A percentile compares a stretch with the other conserved stretches of the same genome.
These are phyloP conservation scores for Parelbella ahira DNA, from an alignment of 2,888 invertebrate species.

Conservation along the genomic window DNA sequence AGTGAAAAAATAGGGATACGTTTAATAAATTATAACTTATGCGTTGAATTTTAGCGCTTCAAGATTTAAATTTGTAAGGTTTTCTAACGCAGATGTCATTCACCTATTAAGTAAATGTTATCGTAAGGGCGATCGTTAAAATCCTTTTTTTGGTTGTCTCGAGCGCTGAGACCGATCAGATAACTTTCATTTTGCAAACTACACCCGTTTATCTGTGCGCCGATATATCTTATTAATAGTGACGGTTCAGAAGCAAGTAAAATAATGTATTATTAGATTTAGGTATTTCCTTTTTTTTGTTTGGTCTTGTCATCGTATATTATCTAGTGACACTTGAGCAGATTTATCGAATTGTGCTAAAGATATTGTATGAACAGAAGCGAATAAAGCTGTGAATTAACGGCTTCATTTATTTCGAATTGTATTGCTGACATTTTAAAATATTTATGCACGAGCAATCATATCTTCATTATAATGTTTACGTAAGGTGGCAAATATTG, in stretches of 20 bases:
- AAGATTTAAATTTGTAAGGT: slow-evolving; percentile 32
- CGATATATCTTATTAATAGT: slow-evolving; percentile 42
- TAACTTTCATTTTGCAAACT: slow-evolving; percentile 63
- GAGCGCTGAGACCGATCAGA: slow-evolving; percentile 54
- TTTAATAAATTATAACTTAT: slow-evolving; percentile 7
- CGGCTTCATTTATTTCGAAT: too few relatives aligned
- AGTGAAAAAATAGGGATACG: slow-evolving; percentile 12
- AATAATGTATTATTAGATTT: slow-evolving; percentile 8
- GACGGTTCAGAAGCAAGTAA: slow-evolving; percentile 29
- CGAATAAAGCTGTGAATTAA: slow-evolving; percentile 26
- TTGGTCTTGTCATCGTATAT: slow-evolving; percentile 16
- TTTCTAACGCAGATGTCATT: slow-evolving; percentile 57
- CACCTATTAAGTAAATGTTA: slow-evolving; percentile 50
- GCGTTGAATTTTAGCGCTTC: slow-evolving; percentile 11
- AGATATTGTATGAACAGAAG: background rate
- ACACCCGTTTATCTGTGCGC: slow-evolving; percentile 48
- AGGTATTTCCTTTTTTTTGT: slow-evolving; percentile 16
- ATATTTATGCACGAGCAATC: too few relatives aligned
- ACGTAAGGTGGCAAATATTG: too few relatives aligned
- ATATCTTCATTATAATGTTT: background rate
- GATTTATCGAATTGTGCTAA: slow-evolving; percentile 2
- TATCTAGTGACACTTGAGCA: slow-evolving; percentile 11
- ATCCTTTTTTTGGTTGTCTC: slow-evolving; percentile 54
- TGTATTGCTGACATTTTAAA: too few relatives aligned
- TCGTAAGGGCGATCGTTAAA: slow-evolving; percentile 54